A percentile compares a stretch with the other conserved stretches of the same genome.
phyloP scores from a whole-genome alignment of 1,140 invertebrate genomes.

The Zaprionus taronus region DNA sequence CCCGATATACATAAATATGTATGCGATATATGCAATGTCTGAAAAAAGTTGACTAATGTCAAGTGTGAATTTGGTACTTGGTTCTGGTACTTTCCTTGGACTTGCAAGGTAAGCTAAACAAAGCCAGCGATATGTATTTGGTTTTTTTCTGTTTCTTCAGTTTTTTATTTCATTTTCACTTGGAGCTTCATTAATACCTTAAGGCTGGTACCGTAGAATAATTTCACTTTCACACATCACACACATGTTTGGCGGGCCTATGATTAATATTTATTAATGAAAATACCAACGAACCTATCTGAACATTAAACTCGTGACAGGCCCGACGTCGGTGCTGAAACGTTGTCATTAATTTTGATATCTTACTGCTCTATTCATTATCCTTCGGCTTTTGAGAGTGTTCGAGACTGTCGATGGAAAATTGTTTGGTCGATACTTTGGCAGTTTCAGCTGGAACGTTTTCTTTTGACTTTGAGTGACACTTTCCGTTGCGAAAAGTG shows the following conservation, averaged over 20 bases:
- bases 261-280: conserved; percentile 45
- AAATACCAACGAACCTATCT: conserved; percentile 39
- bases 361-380: conserved; percentile 54
- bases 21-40: neutral
- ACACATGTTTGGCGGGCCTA: conserved; percentile 14
- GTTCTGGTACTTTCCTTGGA: neutral
- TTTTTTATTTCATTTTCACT: conserved; percentile 37
- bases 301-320: conserved; percentile 36
- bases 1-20: neutral
- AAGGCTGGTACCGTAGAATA: conserved; percentile 45
- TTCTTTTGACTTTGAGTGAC: conserved; percentile 77
- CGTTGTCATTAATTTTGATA: conserved; percentile 58
- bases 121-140: neutral
- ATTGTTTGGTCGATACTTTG: conserved; percentile 67
- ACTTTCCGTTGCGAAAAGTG: conserved; percentile 79
- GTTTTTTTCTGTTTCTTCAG: neutral
- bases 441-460: conserved; percentile 25
- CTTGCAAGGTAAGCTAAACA: neutral
- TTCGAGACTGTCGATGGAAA: conserved; percentile 40
- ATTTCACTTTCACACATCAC: conserved; percentile 67
- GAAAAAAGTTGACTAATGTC: neutral
- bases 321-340: conserved; percentile 24
- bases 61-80: neutral
- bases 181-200: conserved; percentile 40
- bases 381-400: conserved; percentile 28